phyloP scores from a whole-genome alignment of 1,140 invertebrate species.

The Drosophila kikkawai region DNA sequence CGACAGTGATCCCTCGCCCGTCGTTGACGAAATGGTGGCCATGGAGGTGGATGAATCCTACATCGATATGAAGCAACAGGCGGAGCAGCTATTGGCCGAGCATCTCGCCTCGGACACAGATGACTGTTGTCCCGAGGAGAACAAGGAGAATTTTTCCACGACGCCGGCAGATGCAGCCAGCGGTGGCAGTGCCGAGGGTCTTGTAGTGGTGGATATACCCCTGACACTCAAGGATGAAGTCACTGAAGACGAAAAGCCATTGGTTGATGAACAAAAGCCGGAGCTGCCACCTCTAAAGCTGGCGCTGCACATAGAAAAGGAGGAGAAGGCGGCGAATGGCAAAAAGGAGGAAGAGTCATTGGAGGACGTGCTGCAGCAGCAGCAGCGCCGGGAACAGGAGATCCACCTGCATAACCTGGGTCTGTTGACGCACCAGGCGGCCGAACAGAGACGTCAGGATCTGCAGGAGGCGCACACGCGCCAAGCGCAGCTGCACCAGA shows the following conservation, averaged over 20 bases:
- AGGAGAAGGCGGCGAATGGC: slow-evolving; percentile 45
- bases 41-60: slow-evolving; percentile 26
- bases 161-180: background rate
- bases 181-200: slow-evolving; percentile 6
- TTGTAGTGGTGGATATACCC: slow-evolving; percentile 19
- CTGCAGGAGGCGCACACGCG: slow-evolving; percentile 84
- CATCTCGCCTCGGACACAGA: background rate
- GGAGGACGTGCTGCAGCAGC: slow-evolving; percentile 48
- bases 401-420: slow-evolving; percentile 88
- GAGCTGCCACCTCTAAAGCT: slow-evolving; percentile 8
- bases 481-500: slow-evolving; percentile 55
- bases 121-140: slow-evolving; percentile 58
- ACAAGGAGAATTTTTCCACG: slow-evolving; percentile 72
- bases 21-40: slow-evolving; percentile 19
- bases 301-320: slow-evolving; percentile 17
- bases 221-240: slow-evolving; percentile 43
- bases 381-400: slow-evolving; percentile 87
- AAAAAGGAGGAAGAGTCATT: slow-evolving; percentile 15
- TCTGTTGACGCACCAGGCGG: slow-evolving; percentile 88
- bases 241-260: slow-evolving; percentile 55
- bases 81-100: slow-evolving; percentile 15
- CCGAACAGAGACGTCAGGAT: slow-evolving; percentile 85
- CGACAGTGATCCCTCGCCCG: background rate
- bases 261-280: slow-evolving; percentile 43
- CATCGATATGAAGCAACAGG: slow-evolving; percentile 10